A percentile compares a stretch with the other conserved stretches of the same genome.
Evolutionary conservation across 2,888 invertebrate genomes (phyloP).

Genomic region (Drosophila nigricruria): DNA sequence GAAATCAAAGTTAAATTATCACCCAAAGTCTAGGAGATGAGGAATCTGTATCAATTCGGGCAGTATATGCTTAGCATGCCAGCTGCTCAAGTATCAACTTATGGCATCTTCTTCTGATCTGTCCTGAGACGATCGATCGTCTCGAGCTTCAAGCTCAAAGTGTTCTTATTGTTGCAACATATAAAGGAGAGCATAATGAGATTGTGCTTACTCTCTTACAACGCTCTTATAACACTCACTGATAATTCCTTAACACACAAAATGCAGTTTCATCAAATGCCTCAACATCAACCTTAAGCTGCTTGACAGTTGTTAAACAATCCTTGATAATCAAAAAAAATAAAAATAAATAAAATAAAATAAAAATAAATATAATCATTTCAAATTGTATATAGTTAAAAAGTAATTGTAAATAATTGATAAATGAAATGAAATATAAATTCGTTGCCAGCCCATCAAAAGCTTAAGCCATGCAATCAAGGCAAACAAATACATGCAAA

Average conservation of each 20-base stretch:
- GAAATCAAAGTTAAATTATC: too few relatives aligned
- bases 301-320: neutral
- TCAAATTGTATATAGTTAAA: neutral
- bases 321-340: neutral
- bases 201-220: too few relatives aligned
- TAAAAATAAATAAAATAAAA: neutral
- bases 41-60: too few relatives aligned
- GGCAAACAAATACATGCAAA: conserved; percentile 1
- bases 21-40: too few relatives aligned
- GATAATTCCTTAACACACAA: neutral
- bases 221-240: neutral
- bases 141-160: too few relatives aligned
- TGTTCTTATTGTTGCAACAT: too few relatives aligned
- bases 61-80: too few relatives aligned
- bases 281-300: neutral
- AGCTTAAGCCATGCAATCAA: conserved; percentile 4
- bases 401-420: conserved; percentile 7
- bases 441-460: conserved; percentile 2
- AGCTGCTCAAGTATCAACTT: too few relatives aligned
- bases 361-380: neutral
- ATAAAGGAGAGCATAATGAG: neutral
- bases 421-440: conserved; percentile 4
- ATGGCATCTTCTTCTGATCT: too few relatives aligned
- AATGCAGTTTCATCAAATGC: neutral
- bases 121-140: too few relatives aligned